phyloP scores from a whole-genome alignment of 2,888 invertebrate species.

The Andrena minutula region DNA sequence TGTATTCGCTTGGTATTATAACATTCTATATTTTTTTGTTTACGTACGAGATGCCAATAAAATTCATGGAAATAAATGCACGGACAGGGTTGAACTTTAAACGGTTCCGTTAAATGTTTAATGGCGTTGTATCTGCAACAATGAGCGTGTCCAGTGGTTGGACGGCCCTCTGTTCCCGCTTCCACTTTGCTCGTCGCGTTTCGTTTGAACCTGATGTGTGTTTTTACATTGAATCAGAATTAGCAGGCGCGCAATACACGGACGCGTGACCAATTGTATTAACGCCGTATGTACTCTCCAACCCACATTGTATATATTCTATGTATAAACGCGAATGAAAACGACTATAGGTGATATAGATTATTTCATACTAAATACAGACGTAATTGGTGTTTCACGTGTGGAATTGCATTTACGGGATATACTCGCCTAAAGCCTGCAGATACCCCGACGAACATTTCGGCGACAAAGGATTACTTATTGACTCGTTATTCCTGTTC shows the following conservation, averaged over 20 bases:
- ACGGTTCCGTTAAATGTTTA: background rate
- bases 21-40: too few relatives aligned
- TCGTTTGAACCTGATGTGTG: conserved; percentile 6
- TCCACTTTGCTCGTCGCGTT: background rate
- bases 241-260: conserved; percentile 17
- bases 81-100: too few relatives aligned
- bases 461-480: conserved; percentile 23
- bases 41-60: too few relatives aligned
- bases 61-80: too few relatives aligned
- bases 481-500: conserved; percentile 21
- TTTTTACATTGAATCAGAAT: conserved; percentile 20
- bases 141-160: background rate
- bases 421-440: conserved; percentile 25
- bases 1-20: too few relatives aligned
- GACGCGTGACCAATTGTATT: conserved; percentile 37
- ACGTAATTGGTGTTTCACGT: conserved; percentile 46
- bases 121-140: background rate
- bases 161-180: background rate
- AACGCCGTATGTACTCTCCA: conserved; percentile 23
- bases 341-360: conserved; percentile 37
- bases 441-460: conserved; percentile 20
- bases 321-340: conserved; percentile 51
- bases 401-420: conserved; percentile 39
- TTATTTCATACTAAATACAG: conserved; percentile 44
- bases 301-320: conserved; percentile 43